Conservation (phyloP, 2,113 vertebrate genomes). For the Turnix velox region DNA sequence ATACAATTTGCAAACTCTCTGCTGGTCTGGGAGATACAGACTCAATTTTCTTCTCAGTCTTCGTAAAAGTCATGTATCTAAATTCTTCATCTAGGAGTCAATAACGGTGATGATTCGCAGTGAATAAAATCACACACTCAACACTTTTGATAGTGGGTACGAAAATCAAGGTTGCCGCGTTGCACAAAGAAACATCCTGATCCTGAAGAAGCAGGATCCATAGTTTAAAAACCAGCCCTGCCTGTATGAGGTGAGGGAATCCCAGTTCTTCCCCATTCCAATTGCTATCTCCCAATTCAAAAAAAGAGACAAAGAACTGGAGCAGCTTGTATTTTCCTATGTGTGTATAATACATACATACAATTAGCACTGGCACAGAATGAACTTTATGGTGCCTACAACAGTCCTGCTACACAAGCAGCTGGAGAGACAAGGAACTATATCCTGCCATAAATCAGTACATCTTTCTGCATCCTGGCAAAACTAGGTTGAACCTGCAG, state of each 20-base stretch:
- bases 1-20: slow-evolving; percentile 55
- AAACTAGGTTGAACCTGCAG: neutral
- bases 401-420: neutral
- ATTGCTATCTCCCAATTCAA: neutral
- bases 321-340: neutral
- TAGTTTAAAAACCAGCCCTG: neutral
- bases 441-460: neutral
- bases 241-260: neutral
- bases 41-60: slow-evolving; percentile 38
- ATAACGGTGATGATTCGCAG: slow-evolving; percentile 21
- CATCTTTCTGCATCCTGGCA: neutral
- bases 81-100: slow-evolving; percentile 49
- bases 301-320: neutral
- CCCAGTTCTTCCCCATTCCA: neutral
- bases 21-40: slow-evolving; percentile 23
- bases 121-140: slow-evolving; percentile 37
- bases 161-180: slow-evolving; percentile 20
- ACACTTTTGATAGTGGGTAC: slow-evolving; percentile 26
- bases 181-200: slow-evolving; percentile 15
- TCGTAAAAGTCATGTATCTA: slow-evolving; percentile 49
- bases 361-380: neutral
- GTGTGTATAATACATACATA: no score
- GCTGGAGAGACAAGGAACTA: neutral
- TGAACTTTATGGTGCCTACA: neutral
- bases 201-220: neutral